Percentiles rank a stretch among this genome's conserved stretches.
Evolutionary conservation across 1,140 invertebrate species (phyloP).

Genomic region (Tetranychus cinnabarinus): DNA sequence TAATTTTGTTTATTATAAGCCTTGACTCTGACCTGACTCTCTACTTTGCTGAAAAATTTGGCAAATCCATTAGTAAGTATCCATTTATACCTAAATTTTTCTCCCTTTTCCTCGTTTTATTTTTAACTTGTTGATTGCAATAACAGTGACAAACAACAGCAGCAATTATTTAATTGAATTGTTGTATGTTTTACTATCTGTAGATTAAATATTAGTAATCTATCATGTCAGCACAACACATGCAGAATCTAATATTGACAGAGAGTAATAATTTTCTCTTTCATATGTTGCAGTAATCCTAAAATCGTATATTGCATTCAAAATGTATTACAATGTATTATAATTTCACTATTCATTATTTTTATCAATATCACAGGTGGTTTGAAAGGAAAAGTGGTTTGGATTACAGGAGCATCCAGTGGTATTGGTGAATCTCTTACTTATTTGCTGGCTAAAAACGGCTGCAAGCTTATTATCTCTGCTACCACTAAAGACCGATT

Average conservation of each 20-base stretch:
- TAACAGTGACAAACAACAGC: no score
- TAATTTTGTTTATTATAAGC: no score
- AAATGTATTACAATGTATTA: not conserved
- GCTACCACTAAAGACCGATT: slow-evolving; percentile 44
- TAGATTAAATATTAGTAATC: no score
- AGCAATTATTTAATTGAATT: not conserved
- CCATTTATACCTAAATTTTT: not conserved
- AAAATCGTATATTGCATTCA: not conserved
- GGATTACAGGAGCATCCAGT: slow-evolving; percentile 68
- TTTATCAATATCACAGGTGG: not conserved
- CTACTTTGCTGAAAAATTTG: not conserved
- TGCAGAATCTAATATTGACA: no score
- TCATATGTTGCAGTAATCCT: not conserved
- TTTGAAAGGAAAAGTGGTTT: slow-evolving; percentile 39
- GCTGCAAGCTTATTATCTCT: slow-evolving; percentile 46
- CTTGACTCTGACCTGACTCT: not conserved
- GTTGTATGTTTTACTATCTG: no score
- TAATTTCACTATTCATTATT: not conserved
- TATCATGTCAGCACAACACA: no score
- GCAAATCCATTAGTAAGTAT: not conserved
- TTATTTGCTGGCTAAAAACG: slow-evolving; percentile 38
- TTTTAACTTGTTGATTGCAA: no score
- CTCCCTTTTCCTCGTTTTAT: no score
- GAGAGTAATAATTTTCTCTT: not conserved
- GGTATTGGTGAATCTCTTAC: slow-evolving; percentile 38